Base-by-base conservation (phyloP, 1,140 invertebrate species). In the Drosophila sp. region DNA sequence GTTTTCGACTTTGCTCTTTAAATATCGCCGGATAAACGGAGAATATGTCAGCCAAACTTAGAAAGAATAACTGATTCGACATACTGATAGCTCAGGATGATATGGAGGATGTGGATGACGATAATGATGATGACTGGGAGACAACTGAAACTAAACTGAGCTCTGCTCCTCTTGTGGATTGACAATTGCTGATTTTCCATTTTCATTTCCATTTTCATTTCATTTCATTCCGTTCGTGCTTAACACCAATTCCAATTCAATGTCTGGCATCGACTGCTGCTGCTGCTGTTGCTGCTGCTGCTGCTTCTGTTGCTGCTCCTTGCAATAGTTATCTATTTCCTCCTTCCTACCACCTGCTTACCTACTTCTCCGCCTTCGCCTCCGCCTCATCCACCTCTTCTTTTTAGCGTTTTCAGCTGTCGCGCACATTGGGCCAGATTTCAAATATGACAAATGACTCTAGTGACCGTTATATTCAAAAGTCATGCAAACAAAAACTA, bases 21-120 rank as follows among this genome's bases (percentile, higher is more conserved):
- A 92, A 91, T 30, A 92, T 92, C 60, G 81, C 78, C 27, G 91
- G 91, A 86, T 92, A 92, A 7, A 92, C 80, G 4, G 91, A 92
- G 70, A 92, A 92, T 62, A 92, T 92, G 60, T 92, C 90, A 25
- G 91, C 91, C 67, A 92, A 69, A 27, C 90, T 91, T 44, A 91
- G 71, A 66, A 91, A 91, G 56, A 91, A 91, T n/a, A 91, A 62
- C 30, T 90, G 85, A 72, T 91, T 91, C 17, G 87, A 78, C 90
- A 91, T 44, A 44, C 2, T 41, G n/a, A n/a, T 41, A 41, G 5
- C n/a, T 41, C n/a, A 47, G 25, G 2, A 47, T 47, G 6, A 47
- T 47, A 7, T 27, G 25, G 7, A 50, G 25, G 56, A 58, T 11
- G 10, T 17, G 17, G 1, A 41, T 23, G 6, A 50, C 27, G 23